phyloP scores from a whole-genome alignment of 2,888 invertebrate genomes.

The Thalpophila matura region DNA sequence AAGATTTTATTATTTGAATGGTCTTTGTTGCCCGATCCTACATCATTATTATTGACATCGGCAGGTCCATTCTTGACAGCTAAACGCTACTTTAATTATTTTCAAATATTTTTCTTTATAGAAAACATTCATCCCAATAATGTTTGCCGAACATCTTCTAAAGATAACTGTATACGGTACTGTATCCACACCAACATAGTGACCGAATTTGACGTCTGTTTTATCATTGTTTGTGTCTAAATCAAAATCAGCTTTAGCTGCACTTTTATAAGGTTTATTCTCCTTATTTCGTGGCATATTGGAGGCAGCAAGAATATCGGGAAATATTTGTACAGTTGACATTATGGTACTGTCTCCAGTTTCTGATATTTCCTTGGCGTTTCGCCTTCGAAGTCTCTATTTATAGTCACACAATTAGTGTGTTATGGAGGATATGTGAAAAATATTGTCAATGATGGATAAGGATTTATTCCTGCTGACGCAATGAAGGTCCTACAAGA shows the following conservation, averaged over 20 bases:
- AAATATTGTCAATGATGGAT: slow-evolving; percentile 7
- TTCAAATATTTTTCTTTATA: slow-evolving; percentile 22
- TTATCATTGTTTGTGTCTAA: slow-evolving; percentile 15
- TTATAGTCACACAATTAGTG: slow-evolving; percentile 24
- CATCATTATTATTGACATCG: slow-evolving; percentile 1
- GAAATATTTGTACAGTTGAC: slow-evolving; percentile 57
- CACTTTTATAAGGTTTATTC: slow-evolving; percentile 34
- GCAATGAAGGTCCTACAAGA: too few relatives aligned
- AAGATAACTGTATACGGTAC: slow-evolving; percentile 28
- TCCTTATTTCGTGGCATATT: neutral
- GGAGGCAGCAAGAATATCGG: slow-evolving; percentile 29
- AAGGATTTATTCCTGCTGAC: neutral
- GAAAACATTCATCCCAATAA: slow-evolving; percentile 33
- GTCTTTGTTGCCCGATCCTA: neutral
- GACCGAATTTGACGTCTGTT: slow-evolving; percentile 31
- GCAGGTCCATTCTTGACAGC: neutral
- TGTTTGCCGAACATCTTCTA: slow-evolving; percentile 49
- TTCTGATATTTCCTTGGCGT: slow-evolving; percentile 41
- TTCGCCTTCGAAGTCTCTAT: slow-evolving; percentile 36
- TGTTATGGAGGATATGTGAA: neutral
- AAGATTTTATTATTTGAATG: neutral
- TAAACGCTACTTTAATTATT: slow-evolving; percentile 23
- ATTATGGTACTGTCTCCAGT: slow-evolving; percentile 42
- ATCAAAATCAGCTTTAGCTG: slow-evolving; percentile 28
- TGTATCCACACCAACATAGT: slow-evolving; percentile 24